These are phyloP conservation scores for Amphiprion percula DNA, from an alignment of 2,113 vertebrate genomes.

Conservation along the genomic window DNA sequence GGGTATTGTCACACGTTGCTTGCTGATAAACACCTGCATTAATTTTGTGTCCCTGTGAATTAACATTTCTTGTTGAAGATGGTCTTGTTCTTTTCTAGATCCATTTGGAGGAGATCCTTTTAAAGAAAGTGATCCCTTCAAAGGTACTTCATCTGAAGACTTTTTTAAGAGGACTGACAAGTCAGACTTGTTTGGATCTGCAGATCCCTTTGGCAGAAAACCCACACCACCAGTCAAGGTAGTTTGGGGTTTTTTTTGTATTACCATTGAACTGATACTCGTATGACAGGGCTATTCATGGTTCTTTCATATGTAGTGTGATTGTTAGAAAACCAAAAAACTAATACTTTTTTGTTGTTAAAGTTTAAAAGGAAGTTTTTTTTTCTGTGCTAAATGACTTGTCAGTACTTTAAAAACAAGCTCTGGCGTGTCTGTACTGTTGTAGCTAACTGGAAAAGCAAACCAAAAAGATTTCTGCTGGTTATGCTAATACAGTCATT, in stretches of 20 bases:
- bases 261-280: not conserved
- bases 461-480: constrained; percentile 2
- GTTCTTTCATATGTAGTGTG: not conserved
- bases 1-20: not conserved
- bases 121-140: constrained; percentile 92
- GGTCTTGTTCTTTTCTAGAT: constrained; percentile 80
- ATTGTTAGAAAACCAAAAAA: not conserved
- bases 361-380: not conserved
- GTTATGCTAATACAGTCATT: not conserved
- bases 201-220: constrained; percentile 90
- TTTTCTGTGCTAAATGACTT: not conserved
- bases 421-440: not conserved
- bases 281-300: not conserved
- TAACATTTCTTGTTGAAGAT: not conserved
- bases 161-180: constrained; percentile 90
- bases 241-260: constrained; percentile 52
- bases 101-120: constrained; percentile 96
- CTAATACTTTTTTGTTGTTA: not conserved
- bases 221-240: constrained; percentile 88
- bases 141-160: constrained; percentile 85
- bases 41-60: not conserved
- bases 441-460: not conserved
- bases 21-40: not conserved
- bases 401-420: constrained; percentile 1
- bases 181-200: constrained; percentile 87